These are phyloP conservation scores for Habropoda laboriosa DNA, from an alignment of 1,140 invertebrate species.

Conservation along the genomic window DNA sequence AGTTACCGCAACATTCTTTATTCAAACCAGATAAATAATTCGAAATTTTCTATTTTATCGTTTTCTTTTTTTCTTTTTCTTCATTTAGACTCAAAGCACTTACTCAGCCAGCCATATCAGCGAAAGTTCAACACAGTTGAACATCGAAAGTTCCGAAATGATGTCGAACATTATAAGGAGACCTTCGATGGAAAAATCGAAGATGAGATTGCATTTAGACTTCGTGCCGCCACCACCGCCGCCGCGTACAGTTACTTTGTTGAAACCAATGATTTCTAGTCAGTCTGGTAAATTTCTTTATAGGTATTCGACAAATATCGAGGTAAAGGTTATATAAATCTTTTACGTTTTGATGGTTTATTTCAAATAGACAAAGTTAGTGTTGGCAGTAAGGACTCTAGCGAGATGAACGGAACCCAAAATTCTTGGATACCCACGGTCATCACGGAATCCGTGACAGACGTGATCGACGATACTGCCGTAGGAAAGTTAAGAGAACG, in stretches of 20 bases:
- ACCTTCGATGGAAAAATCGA: slow-evolving; percentile 75
- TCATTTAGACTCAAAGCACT: slow-evolving; percentile 72
- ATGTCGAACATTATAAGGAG: slow-evolving; percentile 66
- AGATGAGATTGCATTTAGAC: slow-evolving; percentile 72
- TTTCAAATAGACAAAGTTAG: slow-evolving; percentile 65
- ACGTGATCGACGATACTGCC: slow-evolving; percentile 59
- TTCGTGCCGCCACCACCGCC: slow-evolving; percentile 74
- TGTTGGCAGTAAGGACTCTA: slow-evolving; percentile 71
- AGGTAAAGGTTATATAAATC: neutral
- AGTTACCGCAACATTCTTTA: neutral
- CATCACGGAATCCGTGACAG: slow-evolving; percentile 59
- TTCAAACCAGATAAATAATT: neutral
- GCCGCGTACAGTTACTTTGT: slow-evolving; percentile 73
- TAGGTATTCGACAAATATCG: neutral
- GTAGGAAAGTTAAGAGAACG: slow-evolving; percentile 61
- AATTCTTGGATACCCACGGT: slow-evolving; percentile 66
- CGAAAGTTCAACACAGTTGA: slow-evolving; percentile 67
- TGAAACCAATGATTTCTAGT: slow-evolving; percentile 68
- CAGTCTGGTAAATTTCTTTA: slow-evolving; percentile 59
- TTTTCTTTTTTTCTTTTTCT: neutral
- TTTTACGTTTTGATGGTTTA: neutral
- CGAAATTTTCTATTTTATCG: neutral
- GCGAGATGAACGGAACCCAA: slow-evolving; percentile 64
- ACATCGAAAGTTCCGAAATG: slow-evolving; percentile 59
- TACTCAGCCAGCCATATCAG: slow-evolving; percentile 73